These are phyloP conservation scores for Atherix ibis DNA, from an alignment of 2,888 invertebrate species.

Conservation along the genomic window DNA sequence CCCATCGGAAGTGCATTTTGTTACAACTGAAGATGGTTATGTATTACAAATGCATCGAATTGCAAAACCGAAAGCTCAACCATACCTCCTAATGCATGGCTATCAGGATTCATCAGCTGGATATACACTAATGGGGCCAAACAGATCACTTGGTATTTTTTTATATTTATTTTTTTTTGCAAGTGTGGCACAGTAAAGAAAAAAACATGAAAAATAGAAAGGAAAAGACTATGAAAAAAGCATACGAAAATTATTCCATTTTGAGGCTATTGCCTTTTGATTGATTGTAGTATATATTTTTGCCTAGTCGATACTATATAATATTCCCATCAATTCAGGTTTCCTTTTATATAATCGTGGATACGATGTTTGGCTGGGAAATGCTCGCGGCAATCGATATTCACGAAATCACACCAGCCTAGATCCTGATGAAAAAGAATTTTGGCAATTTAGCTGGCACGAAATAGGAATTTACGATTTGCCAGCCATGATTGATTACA, in stretches of 20 bases:
- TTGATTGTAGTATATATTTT: no score
- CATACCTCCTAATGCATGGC: conserved; percentile 44
- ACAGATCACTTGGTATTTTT: conserved; percentile 43
- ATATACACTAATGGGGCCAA: conserved; percentile 49
- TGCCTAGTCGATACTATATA: no score
- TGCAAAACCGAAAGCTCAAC: conserved; percentile 17
- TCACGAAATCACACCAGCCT: conserved; percentile 33
- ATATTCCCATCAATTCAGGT: not conserved
- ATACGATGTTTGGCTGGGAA: conserved; percentile 40
- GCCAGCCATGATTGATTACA: conserved; percentile 58
- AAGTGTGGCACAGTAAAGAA: no score
- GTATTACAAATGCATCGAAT: conserved; percentile 53
- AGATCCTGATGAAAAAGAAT: conserved; percentile 7
- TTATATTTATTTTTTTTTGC: no score
- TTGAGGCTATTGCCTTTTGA: no score
- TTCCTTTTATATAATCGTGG: conserved; percentile 31
- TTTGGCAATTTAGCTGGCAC: conserved; percentile 39
- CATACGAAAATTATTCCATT: no score
- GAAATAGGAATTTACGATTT: conserved; percentile 62
- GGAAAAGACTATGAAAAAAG: no score
- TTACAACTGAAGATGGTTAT: conserved; percentile 53
- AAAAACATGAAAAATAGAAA: no score
- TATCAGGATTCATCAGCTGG: conserved; percentile 48
- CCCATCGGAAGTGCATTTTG: conserved; percentile 38
- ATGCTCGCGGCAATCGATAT: conserved; percentile 42